Conservation (phyloP, 2,888 invertebrate species). For the Andrena flavipes region DNA sequence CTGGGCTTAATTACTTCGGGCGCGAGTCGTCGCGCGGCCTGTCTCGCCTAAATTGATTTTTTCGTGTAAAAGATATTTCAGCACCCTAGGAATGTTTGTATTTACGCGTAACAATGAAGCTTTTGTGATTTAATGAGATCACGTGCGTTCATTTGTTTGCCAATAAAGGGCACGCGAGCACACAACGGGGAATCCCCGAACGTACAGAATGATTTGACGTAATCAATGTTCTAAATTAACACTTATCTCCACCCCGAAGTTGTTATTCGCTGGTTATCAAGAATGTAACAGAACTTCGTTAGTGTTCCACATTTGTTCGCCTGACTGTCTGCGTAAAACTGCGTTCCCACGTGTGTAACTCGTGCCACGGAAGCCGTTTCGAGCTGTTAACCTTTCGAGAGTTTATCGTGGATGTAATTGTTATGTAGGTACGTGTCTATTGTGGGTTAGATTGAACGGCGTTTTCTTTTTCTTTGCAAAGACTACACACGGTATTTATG, state of each 20-base stretch:
- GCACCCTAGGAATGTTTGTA: background rate
- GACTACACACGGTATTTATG: no score
- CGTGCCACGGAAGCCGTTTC: background rate
- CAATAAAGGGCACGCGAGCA: conserved; percentile 31
- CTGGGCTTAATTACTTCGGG: background rate
- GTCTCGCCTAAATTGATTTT: no score
- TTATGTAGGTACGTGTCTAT: no score
- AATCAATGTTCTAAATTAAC: conserved; percentile 27
- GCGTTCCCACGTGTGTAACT: background rate
- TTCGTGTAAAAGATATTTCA: no score
- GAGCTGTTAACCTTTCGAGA: background rate
- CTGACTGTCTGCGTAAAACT: background rate
- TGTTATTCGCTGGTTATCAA: conserved; percentile 13
- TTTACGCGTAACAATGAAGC: background rate
- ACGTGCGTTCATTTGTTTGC: conserved; percentile 14
- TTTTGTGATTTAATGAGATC: background rate
- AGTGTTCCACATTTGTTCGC: background rate
- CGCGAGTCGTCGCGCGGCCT: no score
- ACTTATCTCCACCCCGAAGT: conserved; percentile 6
- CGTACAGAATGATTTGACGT: conserved; percentile 20
- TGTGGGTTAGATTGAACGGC: no score
- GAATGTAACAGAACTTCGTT: conserved; percentile 16
- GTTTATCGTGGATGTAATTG: no score
- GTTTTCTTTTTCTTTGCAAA: no score
- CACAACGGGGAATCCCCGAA: conserved; percentile 13